Conservation (phyloP, 2,888 invertebrate genomes). For the Macrosoma leucophasiata region DNA sequence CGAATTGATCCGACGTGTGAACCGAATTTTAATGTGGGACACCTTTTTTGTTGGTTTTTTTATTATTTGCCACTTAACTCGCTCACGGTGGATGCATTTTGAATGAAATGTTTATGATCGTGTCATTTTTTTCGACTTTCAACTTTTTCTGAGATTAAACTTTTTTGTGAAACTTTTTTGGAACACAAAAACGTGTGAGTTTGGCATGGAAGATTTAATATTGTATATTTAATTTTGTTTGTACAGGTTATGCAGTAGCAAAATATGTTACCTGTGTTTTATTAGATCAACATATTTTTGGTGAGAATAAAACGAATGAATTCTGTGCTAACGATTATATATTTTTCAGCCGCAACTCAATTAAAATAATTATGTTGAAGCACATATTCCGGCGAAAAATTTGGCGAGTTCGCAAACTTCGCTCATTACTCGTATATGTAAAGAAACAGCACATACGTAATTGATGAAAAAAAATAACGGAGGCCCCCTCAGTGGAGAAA, state of each 20-base stretch:
- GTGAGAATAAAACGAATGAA: slow-evolving; percentile 12
- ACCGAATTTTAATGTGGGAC: slow-evolving; percentile 41
- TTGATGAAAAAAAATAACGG: too few species aligned
- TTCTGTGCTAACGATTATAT: slow-evolving; percentile 7
- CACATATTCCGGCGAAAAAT: too few species aligned
- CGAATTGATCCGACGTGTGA: slow-evolving; percentile 43
- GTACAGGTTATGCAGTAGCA: too few species aligned
- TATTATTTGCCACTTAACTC: slow-evolving; percentile 45
- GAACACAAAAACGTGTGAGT: slow-evolving; percentile 42
- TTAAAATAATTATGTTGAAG: too few species aligned
- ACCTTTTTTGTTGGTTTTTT: slow-evolving; percentile 34
- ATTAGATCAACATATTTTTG: neutral
- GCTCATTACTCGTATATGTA: neutral
- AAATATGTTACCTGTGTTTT: too few species aligned
- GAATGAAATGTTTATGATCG: slow-evolving; percentile 39
- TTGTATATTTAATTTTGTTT: too few species aligned
- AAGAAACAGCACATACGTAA: slow-evolving; percentile 2
- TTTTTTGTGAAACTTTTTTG: slow-evolving; percentile 16
- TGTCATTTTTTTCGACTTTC: slow-evolving; percentile 31
- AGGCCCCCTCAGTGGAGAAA: too few species aligned
- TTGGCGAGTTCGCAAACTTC: neutral
- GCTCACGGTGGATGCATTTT: slow-evolving; percentile 43
- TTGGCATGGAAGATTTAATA: too few species aligned
- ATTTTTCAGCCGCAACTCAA: too few species aligned
- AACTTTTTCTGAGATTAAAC: slow-evolving; percentile 21